Percentiles rank a stretch among this genome's conserved stretches.
Conservation (phyloP, 2,888 invertebrate genomes). For the Eristalis tenax region DNA sequence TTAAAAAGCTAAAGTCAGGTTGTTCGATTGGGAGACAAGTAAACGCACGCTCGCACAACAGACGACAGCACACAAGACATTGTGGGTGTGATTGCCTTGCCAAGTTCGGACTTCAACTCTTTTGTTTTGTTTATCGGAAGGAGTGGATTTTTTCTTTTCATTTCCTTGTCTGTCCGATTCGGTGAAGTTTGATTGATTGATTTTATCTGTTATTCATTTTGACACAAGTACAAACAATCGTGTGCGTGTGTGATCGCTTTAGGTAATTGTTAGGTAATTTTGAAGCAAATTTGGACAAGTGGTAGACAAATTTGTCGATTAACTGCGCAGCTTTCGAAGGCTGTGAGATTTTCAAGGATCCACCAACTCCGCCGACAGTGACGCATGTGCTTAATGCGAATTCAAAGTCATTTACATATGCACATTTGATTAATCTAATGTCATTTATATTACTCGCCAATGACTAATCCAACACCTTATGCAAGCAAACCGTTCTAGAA, state of each 20-base stretch:
- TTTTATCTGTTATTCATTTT: constrained; percentile 46
- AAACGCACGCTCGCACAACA: constrained; percentile 3
- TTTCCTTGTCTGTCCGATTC: constrained; percentile 26
- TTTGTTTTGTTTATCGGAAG: constrained; percentile 64
- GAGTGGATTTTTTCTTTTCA: constrained; percentile 17
- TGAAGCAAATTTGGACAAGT: not conserved
- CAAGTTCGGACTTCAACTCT: constrained; percentile 67
- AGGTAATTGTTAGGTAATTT: constrained; percentile 60
- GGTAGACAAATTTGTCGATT: constrained; percentile 34
- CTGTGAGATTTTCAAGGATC: not conserved
- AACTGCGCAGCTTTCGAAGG: not conserved
- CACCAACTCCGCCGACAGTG: not conserved
- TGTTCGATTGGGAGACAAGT: constrained; percentile 19
- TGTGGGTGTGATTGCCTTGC: constrained; percentile 65
- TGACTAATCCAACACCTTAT: not conserved
- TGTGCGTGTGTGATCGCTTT: constrained; percentile 38
- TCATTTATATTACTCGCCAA: not conserved
- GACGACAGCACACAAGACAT: not conserved
- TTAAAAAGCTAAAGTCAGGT: constrained; percentile 45
- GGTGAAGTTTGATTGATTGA: constrained; percentile 62
- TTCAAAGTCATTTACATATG: not conserved
- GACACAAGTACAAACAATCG: constrained; percentile 40
- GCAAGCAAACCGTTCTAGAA: not conserved
- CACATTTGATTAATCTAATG: constrained; percentile 3
- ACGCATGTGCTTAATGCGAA: constrained; percentile 7